phyloP scores from a whole-genome alignment of 2,888 invertebrate genomes.

The Epinotia nisella region DNA sequence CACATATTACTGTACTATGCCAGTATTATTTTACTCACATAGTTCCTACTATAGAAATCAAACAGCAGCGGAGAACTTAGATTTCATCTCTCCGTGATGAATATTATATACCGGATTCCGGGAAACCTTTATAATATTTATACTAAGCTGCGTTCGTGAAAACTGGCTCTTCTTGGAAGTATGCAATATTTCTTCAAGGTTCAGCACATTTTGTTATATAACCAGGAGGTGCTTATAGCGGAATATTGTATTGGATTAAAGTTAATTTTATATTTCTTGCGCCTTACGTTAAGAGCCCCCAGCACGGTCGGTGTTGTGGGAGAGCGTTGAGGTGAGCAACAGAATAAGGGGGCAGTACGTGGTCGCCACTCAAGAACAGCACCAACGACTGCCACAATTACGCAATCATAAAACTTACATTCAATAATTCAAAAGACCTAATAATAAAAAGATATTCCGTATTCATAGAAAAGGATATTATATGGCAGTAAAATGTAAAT shows the following conservation, averaged over 20 bases:
- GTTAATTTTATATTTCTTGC: too few relatives aligned
- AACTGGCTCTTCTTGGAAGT: background rate
- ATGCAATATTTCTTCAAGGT: background rate
- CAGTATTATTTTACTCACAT: background rate
- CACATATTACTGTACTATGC: too few relatives aligned
- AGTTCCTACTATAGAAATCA: background rate
- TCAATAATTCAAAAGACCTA: slow-evolving; percentile 1
- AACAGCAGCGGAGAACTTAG: background rate
- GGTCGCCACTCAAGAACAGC: too few relatives aligned
- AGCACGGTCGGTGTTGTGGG: too few relatives aligned
- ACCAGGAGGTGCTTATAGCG: too few relatives aligned
- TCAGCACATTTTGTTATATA: background rate
- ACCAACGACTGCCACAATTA: background rate
- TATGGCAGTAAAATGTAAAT: slow-evolving; percentile 29
- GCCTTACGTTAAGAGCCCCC: too few relatives aligned
- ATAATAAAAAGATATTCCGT: background rate
- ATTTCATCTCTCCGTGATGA: slow-evolving; percentile 4
- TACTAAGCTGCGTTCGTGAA: slow-evolving; percentile 4
- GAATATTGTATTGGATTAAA: too few relatives aligned
- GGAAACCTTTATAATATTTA: slow-evolving; percentile 3
- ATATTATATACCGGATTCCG: background rate
- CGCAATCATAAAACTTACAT: background rate
- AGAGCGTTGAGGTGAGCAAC: too few relatives aligned
- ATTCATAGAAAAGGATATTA: slow-evolving; percentile 10
- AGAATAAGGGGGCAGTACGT: too few relatives aligned